Percentiles rank a stretch among this genome's conserved stretches.
Conservation (phyloP, 2,888 invertebrate species). For the Agrochola macilenta region DNA sequence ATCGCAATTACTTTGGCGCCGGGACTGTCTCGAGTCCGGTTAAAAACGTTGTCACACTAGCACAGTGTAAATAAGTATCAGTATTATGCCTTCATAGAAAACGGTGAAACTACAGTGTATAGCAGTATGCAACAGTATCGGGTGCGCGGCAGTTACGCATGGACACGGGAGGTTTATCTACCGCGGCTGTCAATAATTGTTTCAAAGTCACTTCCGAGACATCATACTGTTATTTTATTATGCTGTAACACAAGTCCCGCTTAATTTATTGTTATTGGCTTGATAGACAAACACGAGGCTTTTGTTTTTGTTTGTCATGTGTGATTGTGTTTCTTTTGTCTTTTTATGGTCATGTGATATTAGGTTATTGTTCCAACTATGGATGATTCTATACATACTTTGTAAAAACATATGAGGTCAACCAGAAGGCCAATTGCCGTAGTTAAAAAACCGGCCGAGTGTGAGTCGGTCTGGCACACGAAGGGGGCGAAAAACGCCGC, state of each 20-base stretch:
- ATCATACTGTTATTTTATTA: too few species aligned
- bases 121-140: too few species aligned
- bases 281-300: conserved; percentile 49
- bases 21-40: conserved; percentile 32
- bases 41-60: conserved; percentile 43
- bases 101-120: too few species aligned
- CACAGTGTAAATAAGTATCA: too few species aligned
- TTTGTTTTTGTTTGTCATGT: conserved; percentile 31
- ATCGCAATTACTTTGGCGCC: conserved; percentile 67
- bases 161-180: too few species aligned
- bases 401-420: background rate
- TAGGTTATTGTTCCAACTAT: conserved; percentile 1
- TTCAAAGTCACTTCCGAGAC: too few species aligned
- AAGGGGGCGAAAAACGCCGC: too few species aligned
- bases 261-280: conserved; percentile 50
- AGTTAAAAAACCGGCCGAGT: too few species aligned
- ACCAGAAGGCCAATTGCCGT: background rate
- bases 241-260: conserved; percentile 11
- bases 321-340: conserved; percentile 12
- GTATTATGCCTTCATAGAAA: too few species aligned
- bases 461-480: too few species aligned
- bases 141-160: too few species aligned
- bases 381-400: background rate
- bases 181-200: too few species aligned
- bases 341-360: conserved; percentile 23